These are phyloP conservation scores for Lithobates pipiens DNA, from an alignment of 2,797 vertebrate genomes.

Conservation along the genomic window DNA sequence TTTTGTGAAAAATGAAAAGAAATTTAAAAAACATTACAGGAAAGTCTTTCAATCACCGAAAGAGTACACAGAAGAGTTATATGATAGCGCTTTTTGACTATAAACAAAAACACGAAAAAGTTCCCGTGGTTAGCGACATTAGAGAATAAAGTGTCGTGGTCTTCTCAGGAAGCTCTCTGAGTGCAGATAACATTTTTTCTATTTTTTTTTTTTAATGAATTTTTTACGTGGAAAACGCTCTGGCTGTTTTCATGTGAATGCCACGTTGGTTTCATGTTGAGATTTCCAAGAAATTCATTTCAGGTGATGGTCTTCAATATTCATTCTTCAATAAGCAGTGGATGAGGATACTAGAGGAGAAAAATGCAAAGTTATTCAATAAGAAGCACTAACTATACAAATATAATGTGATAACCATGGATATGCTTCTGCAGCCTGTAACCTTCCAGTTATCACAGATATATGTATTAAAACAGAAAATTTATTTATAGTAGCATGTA, in stretches of 20 bases:
- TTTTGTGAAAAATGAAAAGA: slow-evolving; percentile 42
- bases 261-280: neutral
- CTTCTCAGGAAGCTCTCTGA: slow-evolving; percentile 46
- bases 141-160: slow-evolving; percentile 29
- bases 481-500: too few species aligned
- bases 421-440: too few species aligned
- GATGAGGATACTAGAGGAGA: slow-evolving; percentile 42
- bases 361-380: neutral
- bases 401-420: too few species aligned
- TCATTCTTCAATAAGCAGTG: slow-evolving; percentile 32
- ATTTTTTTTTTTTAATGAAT: neutral
- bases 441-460: too few species aligned
- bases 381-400: too few species aligned
- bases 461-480: too few species aligned
- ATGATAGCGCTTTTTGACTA: slow-evolving; percentile 13
- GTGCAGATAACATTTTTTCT: slow-evolving; percentile 20
- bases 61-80: slow-evolving; percentile 18
- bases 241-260: slow-evolving; percentile 4
- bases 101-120: neutral
- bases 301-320: slow-evolving; percentile 9
- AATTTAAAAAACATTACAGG: slow-evolving; percentile 33
- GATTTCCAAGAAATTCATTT: slow-evolving; percentile 20
- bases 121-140: slow-evolving; percentile 42
- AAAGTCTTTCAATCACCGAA: slow-evolving; percentile 46
- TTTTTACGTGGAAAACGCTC: slow-evolving; percentile 31